These are phyloP conservation scores for Aphidius gifuensis DNA, from an alignment of 1,140 invertebrate species.

Conservation along the genomic window DNA sequence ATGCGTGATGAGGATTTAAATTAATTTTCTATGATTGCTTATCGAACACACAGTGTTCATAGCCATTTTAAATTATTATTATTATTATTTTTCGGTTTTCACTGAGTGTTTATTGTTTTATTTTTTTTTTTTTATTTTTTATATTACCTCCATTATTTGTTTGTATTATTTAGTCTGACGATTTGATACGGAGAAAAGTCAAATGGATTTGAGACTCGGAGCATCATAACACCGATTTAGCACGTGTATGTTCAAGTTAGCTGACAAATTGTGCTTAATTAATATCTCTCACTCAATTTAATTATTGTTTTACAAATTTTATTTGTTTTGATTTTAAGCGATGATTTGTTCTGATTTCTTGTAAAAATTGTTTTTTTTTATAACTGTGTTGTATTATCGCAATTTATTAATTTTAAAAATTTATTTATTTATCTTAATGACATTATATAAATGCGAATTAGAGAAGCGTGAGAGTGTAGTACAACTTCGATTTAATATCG, in stretches of 20 bases:
- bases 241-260: conserved; percentile 7
- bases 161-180: background rate
- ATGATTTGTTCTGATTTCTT: background rate
- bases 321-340: conserved; percentile 6
- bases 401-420: background rate
- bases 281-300: background rate
- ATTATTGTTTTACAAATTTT: too few species aligned
- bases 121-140: conserved; percentile 5
- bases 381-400: background rate
- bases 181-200: conserved; percentile 1
- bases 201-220: conserved; percentile 10
- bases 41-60: conserved; percentile 11
- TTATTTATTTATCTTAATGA: background rate
- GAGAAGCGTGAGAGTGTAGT: conserved; percentile 2
- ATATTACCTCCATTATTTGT: conserved; percentile 3
- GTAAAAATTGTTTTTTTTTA: background rate
- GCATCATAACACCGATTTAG: conserved; percentile 18
- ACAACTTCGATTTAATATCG: background rate
- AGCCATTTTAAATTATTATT: conserved; percentile 12
- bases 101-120: conserved; percentile 16
- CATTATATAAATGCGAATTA: conserved; percentile 6
- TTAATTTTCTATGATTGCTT: conserved; percentile 12
- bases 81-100: background rate
- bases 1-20: conserved; percentile 17
- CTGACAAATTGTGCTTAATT: conserved; percentile 1